Percentiles rank a stretch among this genome's conserved stretches.
Conservation (phyloP, 2,888 invertebrate genomes). For the Dryococelus australis region DNA sequence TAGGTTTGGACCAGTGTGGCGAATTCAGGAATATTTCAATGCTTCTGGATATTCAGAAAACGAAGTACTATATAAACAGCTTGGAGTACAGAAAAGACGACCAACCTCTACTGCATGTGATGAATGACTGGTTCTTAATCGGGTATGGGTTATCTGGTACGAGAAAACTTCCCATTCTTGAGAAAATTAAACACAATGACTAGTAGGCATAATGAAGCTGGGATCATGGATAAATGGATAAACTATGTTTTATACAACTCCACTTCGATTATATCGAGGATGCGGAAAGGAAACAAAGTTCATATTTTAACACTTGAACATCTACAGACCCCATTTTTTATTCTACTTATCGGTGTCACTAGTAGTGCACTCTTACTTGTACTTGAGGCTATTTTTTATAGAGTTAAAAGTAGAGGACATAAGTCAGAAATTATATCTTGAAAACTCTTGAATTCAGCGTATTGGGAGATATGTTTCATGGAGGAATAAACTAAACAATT, state of each 20-base stretch:
- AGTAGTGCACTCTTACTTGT: background rate
- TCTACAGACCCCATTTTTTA: background rate
- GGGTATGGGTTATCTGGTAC: background rate
- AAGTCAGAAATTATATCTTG: background rate
- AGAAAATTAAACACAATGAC: background rate
- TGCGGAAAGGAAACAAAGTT: background rate
- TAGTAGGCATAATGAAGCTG: background rate
- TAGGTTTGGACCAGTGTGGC: background rate
- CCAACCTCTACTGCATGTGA: background rate
- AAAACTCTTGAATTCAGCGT: no score
- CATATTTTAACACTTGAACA: background rate
- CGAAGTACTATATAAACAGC: background rate
- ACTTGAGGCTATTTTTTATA: background rate
- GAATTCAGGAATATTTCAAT: background rate
- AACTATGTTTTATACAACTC: background rate
- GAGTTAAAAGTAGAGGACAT: background rate
- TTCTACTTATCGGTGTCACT: background rate
- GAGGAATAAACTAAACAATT: no score
- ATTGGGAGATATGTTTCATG: no score
- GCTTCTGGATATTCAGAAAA: background rate
- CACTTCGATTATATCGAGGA: background rate
- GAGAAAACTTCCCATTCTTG: background rate
- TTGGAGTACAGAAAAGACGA: background rate
- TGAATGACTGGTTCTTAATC: background rate
- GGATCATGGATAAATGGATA: background rate